These are phyloP conservation scores for Pelvicachromis taeniatus DNA, from an alignment of 2,113 vertebrate genomes.

Conservation along the genomic window DNA sequence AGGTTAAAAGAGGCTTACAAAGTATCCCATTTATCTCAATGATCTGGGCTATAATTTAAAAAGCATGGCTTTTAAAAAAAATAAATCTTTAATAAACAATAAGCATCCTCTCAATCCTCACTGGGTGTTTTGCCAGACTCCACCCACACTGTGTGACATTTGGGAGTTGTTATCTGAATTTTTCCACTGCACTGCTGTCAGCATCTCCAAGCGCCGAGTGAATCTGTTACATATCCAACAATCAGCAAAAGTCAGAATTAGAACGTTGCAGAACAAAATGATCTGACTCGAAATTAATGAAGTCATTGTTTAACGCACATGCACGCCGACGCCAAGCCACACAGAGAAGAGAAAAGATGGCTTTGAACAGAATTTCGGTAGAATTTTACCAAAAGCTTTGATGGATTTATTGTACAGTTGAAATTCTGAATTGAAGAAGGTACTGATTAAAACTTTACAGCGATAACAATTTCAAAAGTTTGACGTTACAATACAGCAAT, in stretches of 20 bases:
- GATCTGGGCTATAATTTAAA: constrained; percentile 24
- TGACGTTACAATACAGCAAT: background rate
- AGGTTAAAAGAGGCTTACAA: background rate
- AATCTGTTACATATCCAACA: background rate
- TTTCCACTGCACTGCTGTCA: constrained; percentile 5
- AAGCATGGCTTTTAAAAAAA: constrained; percentile 5
- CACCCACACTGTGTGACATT: constrained; percentile 11
- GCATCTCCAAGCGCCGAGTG: background rate
- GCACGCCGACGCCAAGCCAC: background rate
- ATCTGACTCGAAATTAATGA: background rate
- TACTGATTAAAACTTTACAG: background rate
- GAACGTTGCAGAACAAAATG: background rate
- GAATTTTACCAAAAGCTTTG: background rate
- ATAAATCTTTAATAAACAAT: constrained; percentile 19
- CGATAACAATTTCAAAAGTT: background rate
- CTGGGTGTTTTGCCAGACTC: constrained; percentile 16
- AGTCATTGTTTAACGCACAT: background rate
- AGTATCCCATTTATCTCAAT: background rate
- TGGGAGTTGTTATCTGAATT: constrained; percentile 41
- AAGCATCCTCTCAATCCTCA: constrained; percentile 1
- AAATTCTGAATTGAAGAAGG: background rate
- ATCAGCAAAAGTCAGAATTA: background rate
- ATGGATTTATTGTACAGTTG: background rate
- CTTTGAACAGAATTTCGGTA: background rate
- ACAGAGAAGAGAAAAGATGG: background rate